Evolutionary conservation across 2,888 invertebrate species (phyloP), one percentile per base, ranked within the genome.

Genomic region (Microplitis manilae): DNA sequence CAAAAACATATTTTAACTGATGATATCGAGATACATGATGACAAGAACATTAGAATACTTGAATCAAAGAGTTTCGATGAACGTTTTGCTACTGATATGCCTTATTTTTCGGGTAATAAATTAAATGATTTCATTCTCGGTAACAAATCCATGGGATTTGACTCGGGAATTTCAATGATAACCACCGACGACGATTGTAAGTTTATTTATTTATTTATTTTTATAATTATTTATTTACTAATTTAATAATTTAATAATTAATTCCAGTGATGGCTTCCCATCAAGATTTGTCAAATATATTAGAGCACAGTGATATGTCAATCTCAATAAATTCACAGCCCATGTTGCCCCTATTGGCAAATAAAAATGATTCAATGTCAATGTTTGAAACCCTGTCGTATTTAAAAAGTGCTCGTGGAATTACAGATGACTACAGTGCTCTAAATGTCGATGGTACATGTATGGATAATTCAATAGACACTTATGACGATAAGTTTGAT

Each of bases 11-110:
- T 78, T 1, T 76, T 77, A 1, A 67, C 80, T 20, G 81, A 82
- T 9, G 81, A 77, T 4, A 86, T 89, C 50, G 88, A 88, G 74
- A 85, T 88, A n/a, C 81, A 89, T 17, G 86, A 85, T 17, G 87
- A 89, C 76, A 89, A 87, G 79, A 87, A 89, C 69, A 85, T 86
- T 20, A 80, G 84, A n/a, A 84, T 88, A 30, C 81, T 89, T 15
- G 88, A 88, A 50, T 78, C 79, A 30, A 89, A 87, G 78, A 84
- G 80, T 79, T 79, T 86, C 8, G 87, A 88, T 73, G 87, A 88
- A 68, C 87, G 86, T 67, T 87, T 85, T 76, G 82, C 79, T n/a
- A 84, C 87, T 59, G 84, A 85, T 15, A 84, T 86, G 70, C 81
- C 85, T 20, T 89, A 86, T 81, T 83, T 89, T 40, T 84, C 87